Conservation (phyloP, 2,797 vertebrate species). For the Dryobates pubescens region DNA sequence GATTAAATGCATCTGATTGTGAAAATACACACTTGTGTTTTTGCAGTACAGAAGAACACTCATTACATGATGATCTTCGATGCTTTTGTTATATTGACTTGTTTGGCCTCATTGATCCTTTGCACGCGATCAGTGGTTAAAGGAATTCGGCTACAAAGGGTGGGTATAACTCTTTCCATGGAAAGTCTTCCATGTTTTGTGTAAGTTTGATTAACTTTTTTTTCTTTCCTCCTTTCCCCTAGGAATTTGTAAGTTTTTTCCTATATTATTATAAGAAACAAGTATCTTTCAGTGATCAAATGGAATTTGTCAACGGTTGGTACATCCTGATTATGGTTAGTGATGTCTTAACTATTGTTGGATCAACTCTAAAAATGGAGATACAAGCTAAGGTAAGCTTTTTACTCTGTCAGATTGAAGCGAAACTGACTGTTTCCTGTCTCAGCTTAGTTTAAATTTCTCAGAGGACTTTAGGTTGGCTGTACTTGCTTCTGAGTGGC, state of each 20-base stretch:
- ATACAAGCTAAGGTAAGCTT: slow-evolving; percentile 91
- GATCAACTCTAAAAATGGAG: slow-evolving; percentile 92
- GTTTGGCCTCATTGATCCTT: slow-evolving; percentile 86
- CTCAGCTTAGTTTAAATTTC: background rate
- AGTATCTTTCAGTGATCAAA: slow-evolving; percentile 84
- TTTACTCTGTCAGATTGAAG: background rate
- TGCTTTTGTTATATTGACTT: slow-evolving; percentile 86
- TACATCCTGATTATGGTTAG: slow-evolving; percentile 92
- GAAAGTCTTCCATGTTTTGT: background rate
- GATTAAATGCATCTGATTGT: background rate
- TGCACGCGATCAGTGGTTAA: slow-evolving; percentile 87
- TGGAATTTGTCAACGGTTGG: slow-evolving; percentile 95
- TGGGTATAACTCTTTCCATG: slow-evolving; percentile 71
- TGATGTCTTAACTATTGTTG: slow-evolving; percentile 86
- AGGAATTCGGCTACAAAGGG: slow-evolving; percentile 89
- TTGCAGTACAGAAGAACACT: slow-evolving; percentile 87
- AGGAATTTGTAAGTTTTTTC: slow-evolving; percentile 89
- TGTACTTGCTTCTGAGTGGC: background rate
- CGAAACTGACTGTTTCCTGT: background rate
- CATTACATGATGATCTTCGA: slow-evolving; percentile 90
- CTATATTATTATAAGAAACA: slow-evolving; percentile 76
- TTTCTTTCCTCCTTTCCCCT: slow-evolving; percentile 7
- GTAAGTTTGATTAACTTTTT: background rate
- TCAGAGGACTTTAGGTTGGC: background rate
- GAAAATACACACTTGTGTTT: background rate